phyloP scores from a whole-genome alignment of 2,113 vertebrate genomes.

The Pagrus major region DNA sequence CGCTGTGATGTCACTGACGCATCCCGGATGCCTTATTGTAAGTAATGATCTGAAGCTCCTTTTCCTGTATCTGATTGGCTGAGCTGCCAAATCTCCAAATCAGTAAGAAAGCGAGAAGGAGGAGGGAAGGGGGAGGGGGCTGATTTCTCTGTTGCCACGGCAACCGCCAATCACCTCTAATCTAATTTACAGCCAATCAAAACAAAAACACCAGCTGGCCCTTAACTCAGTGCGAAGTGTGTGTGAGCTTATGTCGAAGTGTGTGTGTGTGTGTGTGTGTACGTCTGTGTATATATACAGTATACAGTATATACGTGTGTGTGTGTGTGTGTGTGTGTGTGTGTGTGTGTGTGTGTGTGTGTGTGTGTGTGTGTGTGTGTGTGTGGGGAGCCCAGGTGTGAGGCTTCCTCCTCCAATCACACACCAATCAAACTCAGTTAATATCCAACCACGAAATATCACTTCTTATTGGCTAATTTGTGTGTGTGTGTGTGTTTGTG shows the following conservation, averaged over 20 bases:
- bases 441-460: conserved; percentile 27
- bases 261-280: background rate
- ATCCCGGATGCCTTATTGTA: no score
- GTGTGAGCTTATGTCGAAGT: background rate
- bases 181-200: conserved; percentile 60
- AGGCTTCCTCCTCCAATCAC: conserved; percentile 50
- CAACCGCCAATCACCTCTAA: conserved; percentile 56
- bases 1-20: background rate
- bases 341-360: background rate
- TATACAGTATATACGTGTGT: conserved; percentile 1
- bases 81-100: conserved; percentile 3
- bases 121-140: background rate
- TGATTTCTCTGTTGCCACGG: conserved; percentile 24
- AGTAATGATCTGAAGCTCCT: background rate
- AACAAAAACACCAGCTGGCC: conserved; percentile 67
- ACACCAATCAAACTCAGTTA: conserved; percentile 51
- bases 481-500: conserved; percentile 6
- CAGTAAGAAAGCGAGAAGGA: background rate
- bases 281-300: background rate
- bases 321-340: conserved; percentile 4
- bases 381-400: conserved; percentile 36
- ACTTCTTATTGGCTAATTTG: conserved; percentile 24
- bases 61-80: conserved; percentile 12
- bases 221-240: conserved; percentile 15
- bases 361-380: conserved; percentile 26